Percentiles rank a stretch among this genome's conserved stretches.
phyloP scores from a whole-genome alignment of 2,888 invertebrate species.

The Athrips mouffetella region DNA sequence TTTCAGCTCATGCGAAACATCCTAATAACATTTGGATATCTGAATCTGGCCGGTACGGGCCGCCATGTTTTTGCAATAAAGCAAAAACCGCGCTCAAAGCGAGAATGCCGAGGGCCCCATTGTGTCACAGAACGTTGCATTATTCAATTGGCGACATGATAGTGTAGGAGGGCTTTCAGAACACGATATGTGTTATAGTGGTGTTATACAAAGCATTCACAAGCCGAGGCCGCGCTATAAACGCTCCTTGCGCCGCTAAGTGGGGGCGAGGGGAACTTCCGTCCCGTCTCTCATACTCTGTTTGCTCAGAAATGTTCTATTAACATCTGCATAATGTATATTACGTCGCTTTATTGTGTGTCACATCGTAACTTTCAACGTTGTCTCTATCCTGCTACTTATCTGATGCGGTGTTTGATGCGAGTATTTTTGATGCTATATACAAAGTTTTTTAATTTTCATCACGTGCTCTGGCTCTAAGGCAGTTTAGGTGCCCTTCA shows the following conservation, averaged over 20 bases:
- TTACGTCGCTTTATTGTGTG: constrained; percentile 29
- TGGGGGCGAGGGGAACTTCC: constrained; percentile 27
- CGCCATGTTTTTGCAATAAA: constrained; percentile 36
- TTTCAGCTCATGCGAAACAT: background rate
- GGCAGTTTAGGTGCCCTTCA: background rate
- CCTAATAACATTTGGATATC: constrained; percentile 8
- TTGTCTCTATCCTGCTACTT: constrained; percentile 12
- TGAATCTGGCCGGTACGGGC: background rate
- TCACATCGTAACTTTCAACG: constrained; percentile 17
- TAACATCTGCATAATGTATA: constrained; percentile 38
- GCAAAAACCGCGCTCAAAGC: constrained; percentile 38
- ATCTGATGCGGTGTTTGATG: constrained; percentile 6
- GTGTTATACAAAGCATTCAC: constrained; percentile 47
- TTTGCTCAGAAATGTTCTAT: constrained; percentile 30
- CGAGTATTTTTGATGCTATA: constrained; percentile 9
- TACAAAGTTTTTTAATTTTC: constrained; percentile 6
- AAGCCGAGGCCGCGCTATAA: constrained; percentile 41
- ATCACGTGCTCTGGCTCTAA: constrained; percentile 4
- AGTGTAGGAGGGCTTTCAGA: constrained; percentile 31
- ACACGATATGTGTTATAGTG: constrained; percentile 34
- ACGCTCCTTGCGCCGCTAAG: constrained; percentile 34
- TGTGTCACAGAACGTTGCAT: constrained; percentile 44
- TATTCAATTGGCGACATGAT: constrained; percentile 49
- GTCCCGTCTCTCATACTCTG: constrained; percentile 22
- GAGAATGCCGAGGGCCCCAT: constrained; percentile 29